Conservation (phyloP, 2,888 invertebrate species). For the Fissipunctia ypsillon region DNA sequence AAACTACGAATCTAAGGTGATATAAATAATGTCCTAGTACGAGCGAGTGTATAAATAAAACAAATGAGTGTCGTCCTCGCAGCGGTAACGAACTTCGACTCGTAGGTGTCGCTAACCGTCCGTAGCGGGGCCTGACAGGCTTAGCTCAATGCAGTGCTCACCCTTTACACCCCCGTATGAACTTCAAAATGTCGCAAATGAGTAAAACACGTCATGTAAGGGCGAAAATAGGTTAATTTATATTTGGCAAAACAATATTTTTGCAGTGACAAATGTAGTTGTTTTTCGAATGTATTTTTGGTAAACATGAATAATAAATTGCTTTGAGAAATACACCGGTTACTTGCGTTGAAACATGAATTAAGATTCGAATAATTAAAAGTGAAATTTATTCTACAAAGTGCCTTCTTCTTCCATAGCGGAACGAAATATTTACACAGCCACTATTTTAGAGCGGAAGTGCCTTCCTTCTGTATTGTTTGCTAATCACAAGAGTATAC, state of each 20-base stretch:
- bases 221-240: conserved; percentile 25
- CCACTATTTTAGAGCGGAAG: neutral
- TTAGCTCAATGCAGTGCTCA: conserved; percentile 8
- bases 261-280: conserved; percentile 17
- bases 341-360: neutral
- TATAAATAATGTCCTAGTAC: conserved; percentile 52
- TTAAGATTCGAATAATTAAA: neutral
- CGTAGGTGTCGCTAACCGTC: conserved; percentile 28
- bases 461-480: neutral
- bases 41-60: conserved; percentile 51
- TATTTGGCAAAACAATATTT: conserved; percentile 29
- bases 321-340: neutral
- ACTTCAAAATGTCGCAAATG: conserved; percentile 33
- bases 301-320: conserved; percentile 22
- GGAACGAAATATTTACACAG: no score
- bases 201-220: conserved; percentile 31
- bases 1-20: conserved; percentile 41
- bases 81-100: conserved; percentile 9
- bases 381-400: neutral
- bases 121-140: conserved; percentile 1
- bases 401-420: neutral
- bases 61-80: conserved; percentile 35
- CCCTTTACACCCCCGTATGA: conserved; percentile 45
- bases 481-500: neutral
- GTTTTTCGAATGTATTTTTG: conserved; percentile 18